Conservation (phyloP, 2,113 vertebrate species). For the Halichoerus grypus region DNA sequence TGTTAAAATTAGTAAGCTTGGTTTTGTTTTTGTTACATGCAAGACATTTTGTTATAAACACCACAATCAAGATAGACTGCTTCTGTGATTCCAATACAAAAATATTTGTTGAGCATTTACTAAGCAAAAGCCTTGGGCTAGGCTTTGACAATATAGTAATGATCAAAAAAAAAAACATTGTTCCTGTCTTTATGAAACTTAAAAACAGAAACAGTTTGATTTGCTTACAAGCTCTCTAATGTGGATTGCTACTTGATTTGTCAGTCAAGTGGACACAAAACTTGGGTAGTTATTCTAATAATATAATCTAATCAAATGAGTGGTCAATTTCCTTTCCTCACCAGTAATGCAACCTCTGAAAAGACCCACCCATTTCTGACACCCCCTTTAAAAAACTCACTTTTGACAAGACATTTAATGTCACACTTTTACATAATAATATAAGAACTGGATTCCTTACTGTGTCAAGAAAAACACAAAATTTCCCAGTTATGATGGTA, state of each 20-base stretch:
- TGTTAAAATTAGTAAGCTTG: not conserved
- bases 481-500: not conserved
- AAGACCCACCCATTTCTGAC: not conserved
- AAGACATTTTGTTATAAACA: constrained; percentile 55
- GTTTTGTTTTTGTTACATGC: not conserved
- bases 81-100: constrained; percentile 44
- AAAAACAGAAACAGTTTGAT: constrained; percentile 41
- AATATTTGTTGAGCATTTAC: not conserved
- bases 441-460: not conserved
- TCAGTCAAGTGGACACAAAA: constrained; percentile 49
- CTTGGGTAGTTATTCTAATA: constrained; percentile 47
- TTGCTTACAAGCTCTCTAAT: not conserved
- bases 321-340: constrained; percentile 50
- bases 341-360: constrained; percentile 15
- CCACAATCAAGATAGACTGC: not conserved
- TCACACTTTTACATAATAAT: constrained; percentile 15
- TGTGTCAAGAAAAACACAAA: constrained; percentile 20
- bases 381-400: not conserved
- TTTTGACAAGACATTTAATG: constrained; percentile 51
- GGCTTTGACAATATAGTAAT: not conserved
- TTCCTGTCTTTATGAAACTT: not conserved
- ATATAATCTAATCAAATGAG: not conserved
- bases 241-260: constrained; percentile 35
- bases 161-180: not conserved
- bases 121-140: constrained; percentile 22